Base-by-base conservation (phyloP, 2,888 invertebrate species). In the Ormyrus thymus region DNA sequence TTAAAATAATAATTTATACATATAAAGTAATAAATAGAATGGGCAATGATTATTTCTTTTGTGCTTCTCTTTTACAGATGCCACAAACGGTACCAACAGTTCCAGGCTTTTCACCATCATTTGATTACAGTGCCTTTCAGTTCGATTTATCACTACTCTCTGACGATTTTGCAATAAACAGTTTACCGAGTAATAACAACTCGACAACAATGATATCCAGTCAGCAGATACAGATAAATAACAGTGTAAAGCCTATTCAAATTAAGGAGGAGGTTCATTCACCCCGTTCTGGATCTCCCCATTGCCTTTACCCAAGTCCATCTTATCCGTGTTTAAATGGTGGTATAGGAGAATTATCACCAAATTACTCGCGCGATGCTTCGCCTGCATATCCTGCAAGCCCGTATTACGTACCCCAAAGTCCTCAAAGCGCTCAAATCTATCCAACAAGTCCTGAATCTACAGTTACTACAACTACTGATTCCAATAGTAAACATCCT, bases 1-100 rank as follows among this genome's bases (percentile, higher is more conserved):
- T 29, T 29, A 29, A 29, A 29, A 29, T 29, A 29, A 29, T 1
- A 29, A 29, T 29, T 29, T 29, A 29, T 29, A 1, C 29, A 29
- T 29, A 29, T 29, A 29, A 29, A 29, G 1, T 29, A 29, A 29
- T 29, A 29, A 29, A 1, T 29, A 29, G 29, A 29, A 29, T 29
- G 29, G 29, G 1, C 1, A 29, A 29, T 29, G 1, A 29, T 29
- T 29, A 29, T 29, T 29, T 29, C 29, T 71, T 81, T 81, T 83
- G 83, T 85, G 83, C 29, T 2, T 29, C 2, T 29, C 29, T 29
- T 29, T 92, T 91, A 10, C 93, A 95, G 95, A 95, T 95, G 95
- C 95, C 95, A 91, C 95, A 95, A 92, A 95, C 94, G 87, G 95
- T 95, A 86, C 95, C 95, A 78, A 93, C 94, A 85, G 94, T 94